A percentile compares a stretch with the other conserved stretches of the same genome.
Evolutionary conservation across 2,888 invertebrate genomes (phyloP).

Genomic region (Pheosia tremula): DNA sequence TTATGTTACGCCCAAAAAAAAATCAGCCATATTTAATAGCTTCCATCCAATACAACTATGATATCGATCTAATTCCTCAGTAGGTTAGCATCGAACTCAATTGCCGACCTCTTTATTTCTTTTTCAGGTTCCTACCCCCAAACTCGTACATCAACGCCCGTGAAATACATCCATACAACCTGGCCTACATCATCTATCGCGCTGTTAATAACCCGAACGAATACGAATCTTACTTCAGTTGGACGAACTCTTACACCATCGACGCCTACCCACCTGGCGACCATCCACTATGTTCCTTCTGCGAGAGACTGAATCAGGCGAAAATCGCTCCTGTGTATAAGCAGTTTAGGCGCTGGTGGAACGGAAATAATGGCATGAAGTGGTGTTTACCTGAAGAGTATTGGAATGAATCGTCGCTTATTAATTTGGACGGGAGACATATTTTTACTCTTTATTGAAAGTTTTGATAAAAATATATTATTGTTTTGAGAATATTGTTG

Average conservation of each 20-base stretch:
- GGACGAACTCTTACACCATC: conserved; percentile 61
- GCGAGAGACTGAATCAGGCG: conserved; percentile 46
- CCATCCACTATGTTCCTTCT: conserved; percentile 58
- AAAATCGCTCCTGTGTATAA: conserved; percentile 33
- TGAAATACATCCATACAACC: conserved; percentile 52
- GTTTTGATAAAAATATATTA: background rate
- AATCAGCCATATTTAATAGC: too few species aligned
- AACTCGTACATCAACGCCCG: conserved; percentile 62
- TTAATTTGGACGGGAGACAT: conserved; percentile 36
- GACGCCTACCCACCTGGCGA: conserved; percentile 15
- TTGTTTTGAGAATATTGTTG: background rate
- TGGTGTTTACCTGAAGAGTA: conserved; percentile 50
- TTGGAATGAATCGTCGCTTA: conserved; percentile 43
- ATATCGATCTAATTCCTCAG: too few species aligned
- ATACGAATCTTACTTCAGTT: conserved; percentile 57
- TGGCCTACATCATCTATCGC: conserved; percentile 53
- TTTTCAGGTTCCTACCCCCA: conserved; percentile 59
- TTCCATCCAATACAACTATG: too few species aligned
- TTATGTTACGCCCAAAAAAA: too few species aligned
- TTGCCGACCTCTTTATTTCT: background rate
- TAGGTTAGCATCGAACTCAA: too few species aligned
- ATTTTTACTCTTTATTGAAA: conserved; percentile 32
- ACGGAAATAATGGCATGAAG: conserved; percentile 50
- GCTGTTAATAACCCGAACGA: conserved; percentile 37
- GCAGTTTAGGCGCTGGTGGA: conserved; percentile 63